phyloP scores from a whole-genome alignment of 2,888 invertebrate species.

The Dioctria linearis region DNA sequence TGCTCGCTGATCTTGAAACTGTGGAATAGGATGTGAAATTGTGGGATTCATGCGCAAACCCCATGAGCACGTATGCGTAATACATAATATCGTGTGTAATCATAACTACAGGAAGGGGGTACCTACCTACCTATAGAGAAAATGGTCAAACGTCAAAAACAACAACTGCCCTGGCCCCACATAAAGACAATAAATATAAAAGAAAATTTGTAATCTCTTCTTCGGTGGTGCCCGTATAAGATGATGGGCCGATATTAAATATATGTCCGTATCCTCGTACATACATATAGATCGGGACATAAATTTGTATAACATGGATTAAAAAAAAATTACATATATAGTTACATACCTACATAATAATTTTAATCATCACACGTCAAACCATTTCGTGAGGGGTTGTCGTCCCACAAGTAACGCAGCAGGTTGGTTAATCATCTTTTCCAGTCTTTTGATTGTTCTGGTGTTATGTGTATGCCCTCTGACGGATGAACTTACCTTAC shows the following conservation, averaged over 20 bases:
- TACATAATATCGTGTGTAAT: slow-evolving; percentile 2
- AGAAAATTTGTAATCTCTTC: slow-evolving; percentile 24
- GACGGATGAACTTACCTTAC: too few species aligned
- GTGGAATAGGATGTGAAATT: neutral
- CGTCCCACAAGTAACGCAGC: too few species aligned
- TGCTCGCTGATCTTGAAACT: neutral
- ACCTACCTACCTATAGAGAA: neutral
- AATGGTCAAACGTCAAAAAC: neutral
- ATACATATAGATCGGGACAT: too few species aligned
- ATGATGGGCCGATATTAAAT: neutral
- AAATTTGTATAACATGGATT: too few species aligned
- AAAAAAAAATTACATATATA: too few species aligned
- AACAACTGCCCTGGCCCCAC: neutral
- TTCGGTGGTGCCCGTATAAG: neutral
- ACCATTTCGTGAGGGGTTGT: too few species aligned
- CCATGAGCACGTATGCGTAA: slow-evolving; percentile 1
- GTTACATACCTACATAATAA: too few species aligned
- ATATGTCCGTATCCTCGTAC: too few species aligned
- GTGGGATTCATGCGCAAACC: neutral
- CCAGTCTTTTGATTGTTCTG: too few species aligned
- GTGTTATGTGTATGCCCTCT: too few species aligned
- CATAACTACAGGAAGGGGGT: slow-evolving; percentile 15
- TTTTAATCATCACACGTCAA: too few species aligned
- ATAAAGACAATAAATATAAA: slow-evolving; percentile 30
- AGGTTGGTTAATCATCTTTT: too few species aligned